A percentile compares a stretch with the other conserved stretches of the same genome.
These are phyloP conservation scores for Gibbula magus DNA, from an alignment of 2,888 invertebrate species.

Conservation along the genomic window DNA sequence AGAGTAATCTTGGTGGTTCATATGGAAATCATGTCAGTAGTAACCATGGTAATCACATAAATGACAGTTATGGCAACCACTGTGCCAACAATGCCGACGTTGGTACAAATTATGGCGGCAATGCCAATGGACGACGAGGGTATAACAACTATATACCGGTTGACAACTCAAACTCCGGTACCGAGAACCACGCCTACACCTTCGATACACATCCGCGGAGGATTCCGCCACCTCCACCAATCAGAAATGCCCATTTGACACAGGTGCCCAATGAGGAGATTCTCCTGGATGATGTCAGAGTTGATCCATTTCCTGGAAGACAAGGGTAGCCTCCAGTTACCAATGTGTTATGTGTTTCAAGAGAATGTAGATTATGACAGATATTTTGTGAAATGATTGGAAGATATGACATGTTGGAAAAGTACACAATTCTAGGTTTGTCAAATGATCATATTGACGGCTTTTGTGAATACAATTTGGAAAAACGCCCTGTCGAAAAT, in stretches of 20 bases:
- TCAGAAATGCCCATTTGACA: not conserved
- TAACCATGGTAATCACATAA: not conserved
- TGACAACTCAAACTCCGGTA: constrained; percentile 24
- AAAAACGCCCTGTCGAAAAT: too few species aligned
- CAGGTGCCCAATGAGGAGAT: constrained; percentile 29
- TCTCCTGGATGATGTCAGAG: constrained; percentile 29
- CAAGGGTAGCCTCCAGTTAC: not conserved
- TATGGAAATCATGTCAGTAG: not conserved
- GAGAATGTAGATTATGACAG: too few species aligned
- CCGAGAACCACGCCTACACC: constrained; percentile 40
- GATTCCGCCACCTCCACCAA: constrained; percentile 26
- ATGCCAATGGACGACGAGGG: not conserved
- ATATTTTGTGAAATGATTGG: too few species aligned
- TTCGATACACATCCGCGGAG: constrained; percentile 37
- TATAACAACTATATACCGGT: constrained; percentile 29
- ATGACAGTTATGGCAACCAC: not conserved
- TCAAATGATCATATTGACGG: too few species aligned
- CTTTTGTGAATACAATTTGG: too few species aligned
- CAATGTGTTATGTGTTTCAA: too few species aligned
- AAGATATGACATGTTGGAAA: too few species aligned
- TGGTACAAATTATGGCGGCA: constrained; percentile 15
- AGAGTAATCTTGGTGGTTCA: not conserved
- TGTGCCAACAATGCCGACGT: not conserved
- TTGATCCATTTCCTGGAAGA: not conserved
- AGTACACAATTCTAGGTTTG: too few species aligned